These are phyloP conservation scores for Dione juno DNA, from an alignment of 2,888 invertebrate genomes.

Conservation along the genomic window DNA sequence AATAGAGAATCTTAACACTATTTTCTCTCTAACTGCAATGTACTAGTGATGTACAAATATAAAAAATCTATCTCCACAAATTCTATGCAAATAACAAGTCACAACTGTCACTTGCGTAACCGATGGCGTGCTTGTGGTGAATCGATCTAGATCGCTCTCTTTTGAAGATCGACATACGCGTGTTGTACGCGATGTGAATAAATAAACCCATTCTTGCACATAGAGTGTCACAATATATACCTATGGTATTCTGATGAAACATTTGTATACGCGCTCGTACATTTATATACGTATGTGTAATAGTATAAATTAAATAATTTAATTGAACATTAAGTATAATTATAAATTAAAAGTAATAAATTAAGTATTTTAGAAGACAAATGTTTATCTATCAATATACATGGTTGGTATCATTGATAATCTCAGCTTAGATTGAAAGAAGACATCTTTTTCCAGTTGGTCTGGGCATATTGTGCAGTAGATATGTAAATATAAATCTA, in stretches of 20 bases:
- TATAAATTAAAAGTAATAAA: no score
- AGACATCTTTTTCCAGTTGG: no score
- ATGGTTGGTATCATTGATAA: no score
- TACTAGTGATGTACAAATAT: neutral
- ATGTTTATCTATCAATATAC: no score
- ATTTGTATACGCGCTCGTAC: neutral
- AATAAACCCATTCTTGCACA: slow-evolving; percentile 3
- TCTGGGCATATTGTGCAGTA: no score
- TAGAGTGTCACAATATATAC: slow-evolving; percentile 4
- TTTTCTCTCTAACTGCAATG: no score
- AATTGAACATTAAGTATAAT: no score
- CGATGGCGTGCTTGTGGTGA: slow-evolving; percentile 42
- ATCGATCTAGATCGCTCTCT: slow-evolving; percentile 49
- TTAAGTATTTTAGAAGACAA: no score
- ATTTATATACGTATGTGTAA: neutral
- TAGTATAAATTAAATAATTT: no score
- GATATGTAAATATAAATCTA: no score
- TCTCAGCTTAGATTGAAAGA: no score
- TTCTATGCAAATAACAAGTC: slow-evolving; percentile 73
- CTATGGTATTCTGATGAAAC: slow-evolving; percentile 19
- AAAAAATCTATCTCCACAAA: neutral
- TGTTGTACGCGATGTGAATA: slow-evolving; percentile 36
- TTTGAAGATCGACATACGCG: slow-evolving; percentile 49
- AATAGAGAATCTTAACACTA: neutral
- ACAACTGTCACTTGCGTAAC: slow-evolving; percentile 72